Evolutionary conservation across 2,888 invertebrate species (phyloP), one percentile per base, ranked within the genome.

Genomic region (Phengaris arion): DNA sequence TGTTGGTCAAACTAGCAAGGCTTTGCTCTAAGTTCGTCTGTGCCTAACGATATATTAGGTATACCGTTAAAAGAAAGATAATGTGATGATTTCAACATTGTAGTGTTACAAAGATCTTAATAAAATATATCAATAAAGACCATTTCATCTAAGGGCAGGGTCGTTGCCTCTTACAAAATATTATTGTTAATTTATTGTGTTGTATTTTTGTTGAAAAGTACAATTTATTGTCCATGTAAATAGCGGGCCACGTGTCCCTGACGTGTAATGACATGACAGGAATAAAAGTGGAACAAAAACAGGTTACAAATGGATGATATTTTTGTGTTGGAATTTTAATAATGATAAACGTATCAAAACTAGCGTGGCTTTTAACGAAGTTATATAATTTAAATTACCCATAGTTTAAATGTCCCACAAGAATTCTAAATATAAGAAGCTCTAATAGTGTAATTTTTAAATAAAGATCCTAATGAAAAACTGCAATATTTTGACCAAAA

Each of bases 111-210:
- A 35, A 35, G 2, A 35, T 35, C 35, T 35, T 4, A 35, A 35
- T 35, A 35, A 35, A 35, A 4, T 0, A 22, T 22, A 35, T 35
- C 35, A 35, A 3, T 4, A 2, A 35, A 35, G 35, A 35, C 35
- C 3, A 35, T 35, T 35, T 35, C 35, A 35, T 35, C 35, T 35
- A 35, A 35, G 35, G 35, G 35, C 35, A 35, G 15, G 15, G 57
- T 57, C 57, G 12, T 22, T 59, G 22, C 22, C 10, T 59, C 6
- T 59, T 22, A 6, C 22, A 35, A 22, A 15, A 59, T 22, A 59
- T 74, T 74, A 59, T 59, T 73, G 22, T 73, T 55, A 35, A 22
- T 45, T 54, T 59, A 74, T 59, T 48, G 48, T 74, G 57, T 59
- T 13, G 15, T 46, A 46, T 57, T 74, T 74, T 74, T 15, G 57